A percentile compares a stretch with the other conserved stretches of the same genome.
Evolutionary conservation across 2,113 vertebrate genomes (phyloP).

Genomic region (Murina feae): DNA sequence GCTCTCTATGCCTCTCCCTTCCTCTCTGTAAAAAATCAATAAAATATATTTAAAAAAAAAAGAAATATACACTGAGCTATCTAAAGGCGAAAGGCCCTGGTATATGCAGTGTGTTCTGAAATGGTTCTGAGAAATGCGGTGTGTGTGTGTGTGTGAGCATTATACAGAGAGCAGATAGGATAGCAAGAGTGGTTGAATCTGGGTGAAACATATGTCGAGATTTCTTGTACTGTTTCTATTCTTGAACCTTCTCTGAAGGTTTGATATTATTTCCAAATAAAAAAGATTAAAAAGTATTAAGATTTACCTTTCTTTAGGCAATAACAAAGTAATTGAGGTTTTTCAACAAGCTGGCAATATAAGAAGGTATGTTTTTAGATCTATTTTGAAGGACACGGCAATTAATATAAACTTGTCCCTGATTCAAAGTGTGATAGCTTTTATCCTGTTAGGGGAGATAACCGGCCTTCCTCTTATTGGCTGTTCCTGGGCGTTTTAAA

Average conservation of each 20-base stretch:
- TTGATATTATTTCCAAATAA: conserved; percentile 15
- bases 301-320: conserved; percentile 15
- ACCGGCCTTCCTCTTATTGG: neutral
- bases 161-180: neutral
- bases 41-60: too few species aligned
- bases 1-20: too few species aligned
- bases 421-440: neutral
- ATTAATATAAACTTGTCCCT: neutral
- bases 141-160: too few species aligned
- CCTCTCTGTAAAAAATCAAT: too few species aligned
- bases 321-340: conserved; percentile 17
- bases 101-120: neutral
- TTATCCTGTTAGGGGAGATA: neutral
- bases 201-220: neutral
- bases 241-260: neutral
- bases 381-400: neutral
- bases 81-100: neutral
- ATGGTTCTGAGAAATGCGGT: neutral
- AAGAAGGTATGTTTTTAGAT: neutral
- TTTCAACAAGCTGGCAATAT: neutral
- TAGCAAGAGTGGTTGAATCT: neutral
- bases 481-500: conserved; percentile 18
- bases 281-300: neutral
- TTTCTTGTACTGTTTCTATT: neutral
- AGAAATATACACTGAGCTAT: neutral